These are phyloP conservation scores for Heliconius sara DNA, from an alignment of 2,888 invertebrate species.

Conservation along the genomic window DNA sequence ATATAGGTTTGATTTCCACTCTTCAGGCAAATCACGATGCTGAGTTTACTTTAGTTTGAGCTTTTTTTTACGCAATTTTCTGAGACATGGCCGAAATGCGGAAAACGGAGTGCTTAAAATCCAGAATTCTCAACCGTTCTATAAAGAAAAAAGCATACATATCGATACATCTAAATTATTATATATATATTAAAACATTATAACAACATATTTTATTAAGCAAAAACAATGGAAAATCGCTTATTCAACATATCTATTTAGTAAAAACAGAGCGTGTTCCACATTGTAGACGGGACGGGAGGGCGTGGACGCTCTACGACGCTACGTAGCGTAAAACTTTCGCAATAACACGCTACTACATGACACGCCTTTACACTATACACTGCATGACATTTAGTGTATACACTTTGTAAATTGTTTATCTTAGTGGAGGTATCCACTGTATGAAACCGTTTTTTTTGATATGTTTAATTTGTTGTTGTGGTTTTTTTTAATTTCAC, in stretches of 20 bases:
- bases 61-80: too few relatives aligned
- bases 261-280: neutral
- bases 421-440: neutral
- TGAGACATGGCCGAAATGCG: too few relatives aligned
- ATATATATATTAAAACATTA: neutral
- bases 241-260: neutral
- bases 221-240: neutral
- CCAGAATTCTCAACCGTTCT: too few relatives aligned
- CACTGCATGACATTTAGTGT: slow-evolving; percentile 28
- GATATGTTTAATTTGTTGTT: neutral
- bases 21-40: too few relatives aligned
- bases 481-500: too few relatives aligned
- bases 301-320: slow-evolving; percentile 16
- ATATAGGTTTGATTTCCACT: too few relatives aligned
- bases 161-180: neutral
- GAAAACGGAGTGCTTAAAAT: too few relatives aligned
- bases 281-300: neutral
- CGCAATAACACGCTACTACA: slow-evolving; percentile 41
- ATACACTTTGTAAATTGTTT: slow-evolving; percentile 13
- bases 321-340: slow-evolving; percentile 36
- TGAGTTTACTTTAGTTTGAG: too few relatives aligned
- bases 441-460: neutral
- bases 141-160: neutral
- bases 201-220: neutral
- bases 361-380: slow-evolving; percentile 33